Evolutionary conservation across 2,113 vertebrate genomes (phyloP), one percentile per base, ranked within the genome.

Genomic region (Tupaia chinensis): DNA sequence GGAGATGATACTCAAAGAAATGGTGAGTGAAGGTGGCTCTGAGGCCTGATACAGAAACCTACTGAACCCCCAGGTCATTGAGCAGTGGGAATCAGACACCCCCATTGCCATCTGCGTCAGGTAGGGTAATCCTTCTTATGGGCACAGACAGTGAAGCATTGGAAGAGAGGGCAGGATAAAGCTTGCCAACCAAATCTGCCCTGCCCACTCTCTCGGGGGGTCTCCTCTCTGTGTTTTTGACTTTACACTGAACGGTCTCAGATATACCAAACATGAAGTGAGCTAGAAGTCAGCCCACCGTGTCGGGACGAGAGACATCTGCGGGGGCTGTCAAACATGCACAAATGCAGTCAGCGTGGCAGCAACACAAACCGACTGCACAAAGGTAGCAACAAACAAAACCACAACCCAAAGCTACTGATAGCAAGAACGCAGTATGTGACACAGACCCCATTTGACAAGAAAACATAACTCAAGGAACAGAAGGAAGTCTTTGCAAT

Each of bases 401-500:
- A 25, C 66, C 32, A 87, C 44, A 44, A 76, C 54, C 44, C 29
- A 80, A 85, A 82, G 77, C 22, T n/a, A 44, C 44, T 44, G 44
- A 44, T 44, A 85, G 22, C 4, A 20, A 76, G 8, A 14, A 54
- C 72, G 32, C 80, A 82, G 56, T 60, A 15, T 60, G 23, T 69
- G 25, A 68, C 23, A 54, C 7, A 78, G 23, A 60, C 15, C 76
- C 2, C 9, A 1, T 78, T 87, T 73, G 34, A 89, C 65, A 87
- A 96, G 72, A 74, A 88, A 86, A 72, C 6, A 56, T 3, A 65
- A 56, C 11, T 56, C 22, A 63, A 80, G 20, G 70, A 25, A 69
- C 7, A 72, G 27, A 82, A 73, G 32, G 72, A 94, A 80, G 72
- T 63, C 12, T 91, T 89, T 91, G 29, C 53, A 89, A 34, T 82